Base-by-base conservation (phyloP, 1,140 invertebrate genomes). In the Pomacea maculata region DNA sequence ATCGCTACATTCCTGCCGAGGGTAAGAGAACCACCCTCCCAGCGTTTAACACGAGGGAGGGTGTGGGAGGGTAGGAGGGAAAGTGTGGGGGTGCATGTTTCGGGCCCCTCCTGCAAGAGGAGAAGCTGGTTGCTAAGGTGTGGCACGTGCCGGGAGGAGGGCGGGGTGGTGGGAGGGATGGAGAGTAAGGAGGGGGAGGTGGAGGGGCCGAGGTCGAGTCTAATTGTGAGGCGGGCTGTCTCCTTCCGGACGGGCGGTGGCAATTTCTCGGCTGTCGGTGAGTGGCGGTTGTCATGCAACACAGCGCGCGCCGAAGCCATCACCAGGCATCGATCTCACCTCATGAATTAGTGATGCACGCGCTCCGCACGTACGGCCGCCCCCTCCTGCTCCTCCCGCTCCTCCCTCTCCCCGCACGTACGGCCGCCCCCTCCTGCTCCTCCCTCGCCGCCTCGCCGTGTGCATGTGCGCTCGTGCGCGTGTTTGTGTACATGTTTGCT, bases 251-350 rank as follows among this genome's bases (percentile, higher is more conserved):
- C 52, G 19, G 54, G 55, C 54, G 45, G 74, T n/a, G n/a, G 74
- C 21, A n/a, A 61, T 57, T 74, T 57, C 73, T 75, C 73, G 54
- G 73, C 73, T 29, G 52, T 21, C 54, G 54, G 65, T 67, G 77
- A 78, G 29, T 78, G 77, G 64, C 77, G 65, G 70, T 78, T 78
- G 77, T 78, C 77, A 78, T 78, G 65, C 77, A 70, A 71, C 65
- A 54, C 77, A 67, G 34, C 67, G 6, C 63, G n/a, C 63, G 63
- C 25, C 12, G 75, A 29, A 67, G 52, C 54, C 63, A 77, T 77
- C 75, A 65, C 75, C 61, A 29, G 19, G 12, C 64, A 77, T 77
- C 75, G 75, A 77, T 77, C 34, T 9, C 63, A 34, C 17, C 21
- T 68, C 75, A 77, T 77, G 75, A 77, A 77, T 77, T 67, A 78